Base-by-base conservation (phyloP, 1,140 invertebrate species). In the Homarus americanus region DNA sequence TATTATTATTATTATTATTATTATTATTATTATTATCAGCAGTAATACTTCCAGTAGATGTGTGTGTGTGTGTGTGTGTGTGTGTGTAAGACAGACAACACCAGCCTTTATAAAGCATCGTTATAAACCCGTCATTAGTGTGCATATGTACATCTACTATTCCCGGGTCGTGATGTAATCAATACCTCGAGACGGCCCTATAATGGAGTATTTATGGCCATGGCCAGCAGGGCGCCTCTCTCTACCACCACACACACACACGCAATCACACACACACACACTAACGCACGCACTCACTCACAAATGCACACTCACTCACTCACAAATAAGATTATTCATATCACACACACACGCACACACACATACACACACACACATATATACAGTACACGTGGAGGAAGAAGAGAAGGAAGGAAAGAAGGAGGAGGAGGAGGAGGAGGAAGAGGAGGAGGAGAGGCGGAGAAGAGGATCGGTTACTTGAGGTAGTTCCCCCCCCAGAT, bases 311-410 rank as follows among this genome's bases (percentile, higher is more conserved):
- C 53, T 17, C 17, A 58, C 17, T n/a, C 53, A 58, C 53, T 20
- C 53, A 58, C 53, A 58, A n/a, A n/a, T n/a, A n/a, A n/a, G n/a
- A n/a, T n/a, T n/a, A n/a, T n/a, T n/a, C 53, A 58, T 20, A 58
- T 20, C 15, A 58, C 5, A 58, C 17, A 58, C 53, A 58, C 53
- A 58, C 53, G 24, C 53, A 75, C 72, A 40, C 20, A 40, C 72
- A 75, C 72, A 75, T 28, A 75, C 72, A 75, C 72, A 75, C 72
- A 75, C 72, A 75, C 72, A 75, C 72, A 75, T 49, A 17, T 49
- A 49, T 49, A 49, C 44, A 49, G 9, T 49, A 49, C 44, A 49
- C 17, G 44, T 49, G 9, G 20, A 9, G 40, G 38, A 72, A 32
- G 38, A n/a, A 85, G 69, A 12, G 36, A 49, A 44, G 4, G n/a